Conservation (phyloP, 1,140 invertebrate genomes). For the Arion vulgaris region DNA sequence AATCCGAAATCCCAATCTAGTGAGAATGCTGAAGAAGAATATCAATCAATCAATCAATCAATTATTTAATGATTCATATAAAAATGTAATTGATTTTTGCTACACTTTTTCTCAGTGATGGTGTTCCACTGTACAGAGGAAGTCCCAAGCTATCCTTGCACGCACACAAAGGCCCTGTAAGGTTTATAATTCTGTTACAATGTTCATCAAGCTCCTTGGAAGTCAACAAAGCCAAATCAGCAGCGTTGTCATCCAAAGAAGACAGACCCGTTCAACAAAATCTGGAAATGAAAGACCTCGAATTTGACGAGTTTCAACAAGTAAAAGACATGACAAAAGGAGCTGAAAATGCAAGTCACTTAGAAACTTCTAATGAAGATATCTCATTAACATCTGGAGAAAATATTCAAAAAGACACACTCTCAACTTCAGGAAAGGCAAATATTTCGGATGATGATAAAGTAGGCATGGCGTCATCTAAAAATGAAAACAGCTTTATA, state of each 20-base stretch:
- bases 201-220: slow-evolving; percentile 44
- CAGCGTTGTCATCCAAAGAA: slow-evolving; percentile 20
- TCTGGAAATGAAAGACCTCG: slow-evolving; percentile 22
- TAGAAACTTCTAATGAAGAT: no score
- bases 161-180: slow-evolving; percentile 91
- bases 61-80: no score
- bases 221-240: slow-evolving; percentile 38
- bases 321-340: background rate
- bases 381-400: no score
- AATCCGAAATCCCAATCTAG: no score
- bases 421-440: background rate
- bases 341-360: no score
- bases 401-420: no score
- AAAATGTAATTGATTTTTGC: no score
- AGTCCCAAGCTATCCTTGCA: slow-evolving; percentile 93
- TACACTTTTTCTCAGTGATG: slow-evolving; percentile 76
- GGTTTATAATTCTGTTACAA: slow-evolving; percentile 64
- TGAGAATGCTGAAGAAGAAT: no score
- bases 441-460: background rate
- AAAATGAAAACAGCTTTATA: background rate
- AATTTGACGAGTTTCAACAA: background rate
- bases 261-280: slow-evolving; percentile 30
- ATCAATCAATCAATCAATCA: no score
- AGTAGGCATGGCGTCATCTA: background rate
- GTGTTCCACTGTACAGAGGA: slow-evolving; percentile 92